Evolutionary conservation across 2,797 vertebrate genomes (phyloP).

Genomic region (Lepilemur ruficaudatus): DNA sequence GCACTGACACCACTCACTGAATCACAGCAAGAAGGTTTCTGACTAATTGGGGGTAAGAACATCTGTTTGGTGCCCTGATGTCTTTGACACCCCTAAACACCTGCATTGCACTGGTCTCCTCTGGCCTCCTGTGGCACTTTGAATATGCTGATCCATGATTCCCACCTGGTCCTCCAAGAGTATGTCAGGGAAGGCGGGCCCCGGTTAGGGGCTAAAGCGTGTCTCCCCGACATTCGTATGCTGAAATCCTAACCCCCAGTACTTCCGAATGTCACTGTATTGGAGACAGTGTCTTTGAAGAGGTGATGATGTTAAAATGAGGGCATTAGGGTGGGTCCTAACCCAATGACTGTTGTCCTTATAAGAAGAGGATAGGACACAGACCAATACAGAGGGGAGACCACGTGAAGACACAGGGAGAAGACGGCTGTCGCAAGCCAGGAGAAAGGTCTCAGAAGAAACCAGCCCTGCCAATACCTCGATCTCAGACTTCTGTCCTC

Average conservation of each 20-base stretch:
- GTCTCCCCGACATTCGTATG: neutral
- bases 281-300: neutral
- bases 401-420: neutral
- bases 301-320: neutral
- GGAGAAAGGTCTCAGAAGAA: neutral
- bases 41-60: neutral
- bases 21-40: neutral
- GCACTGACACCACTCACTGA: neutral
- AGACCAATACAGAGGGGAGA: neutral
- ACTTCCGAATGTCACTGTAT: neutral
- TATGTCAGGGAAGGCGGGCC: neutral
- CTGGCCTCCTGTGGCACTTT: neutral
- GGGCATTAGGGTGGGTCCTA: neutral
- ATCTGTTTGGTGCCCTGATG: neutral
- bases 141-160: neutral
- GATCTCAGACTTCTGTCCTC: neutral
- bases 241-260: neutral
- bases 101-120: neutral
- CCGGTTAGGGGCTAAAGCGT: neutral
- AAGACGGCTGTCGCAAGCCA: neutral
- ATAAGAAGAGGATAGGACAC: neutral
- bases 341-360: neutral
- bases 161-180: neutral
- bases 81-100: neutral
- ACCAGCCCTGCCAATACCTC: neutral